Percentiles rank a stretch among this genome's conserved stretches.
Evolutionary conservation across 2,888 invertebrate species (phyloP).

Genomic region (Drosophila paracracens): DNA sequence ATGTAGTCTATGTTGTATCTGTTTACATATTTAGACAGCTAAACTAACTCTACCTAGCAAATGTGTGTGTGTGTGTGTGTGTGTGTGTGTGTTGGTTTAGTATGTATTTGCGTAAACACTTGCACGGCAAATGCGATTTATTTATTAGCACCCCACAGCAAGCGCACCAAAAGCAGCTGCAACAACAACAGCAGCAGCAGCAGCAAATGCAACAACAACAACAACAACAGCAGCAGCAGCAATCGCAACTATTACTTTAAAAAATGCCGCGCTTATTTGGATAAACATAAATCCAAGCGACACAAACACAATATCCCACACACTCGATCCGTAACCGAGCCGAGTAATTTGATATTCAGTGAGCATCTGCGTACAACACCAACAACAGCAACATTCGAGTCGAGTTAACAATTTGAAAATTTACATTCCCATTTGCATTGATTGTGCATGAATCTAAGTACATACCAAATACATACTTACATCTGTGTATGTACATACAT

Average conservation of each 20-base stretch:
- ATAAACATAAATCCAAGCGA: slow-evolving; percentile 66
- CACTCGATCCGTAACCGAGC: slow-evolving; percentile 37
- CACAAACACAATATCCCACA: slow-evolving; percentile 54
- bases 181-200: slow-evolving; percentile 36
- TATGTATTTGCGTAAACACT: slow-evolving; percentile 6
- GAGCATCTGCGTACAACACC: slow-evolving; percentile 63
- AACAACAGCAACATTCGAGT: slow-evolving; percentile 28
- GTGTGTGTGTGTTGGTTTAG: not conserved
- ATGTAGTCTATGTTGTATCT: slow-evolving; percentile 6
- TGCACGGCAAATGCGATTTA: slow-evolving; percentile 70
- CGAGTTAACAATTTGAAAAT: slow-evolving; percentile 59
- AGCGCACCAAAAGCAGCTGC: slow-evolving; percentile 50
- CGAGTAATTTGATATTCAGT: slow-evolving; percentile 76
- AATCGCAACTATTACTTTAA: slow-evolving; percentile 61
- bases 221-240: slow-evolving; percentile 10
- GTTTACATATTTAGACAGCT: slow-evolving; percentile 24
- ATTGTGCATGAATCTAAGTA: slow-evolving; percentile 80
- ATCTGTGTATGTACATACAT: slow-evolving; percentile 8
- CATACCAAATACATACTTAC: slow-evolving; percentile 7
- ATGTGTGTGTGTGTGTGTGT: slow-evolving; percentile 2
- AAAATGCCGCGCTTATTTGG: slow-evolving; percentile 77
- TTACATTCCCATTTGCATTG: slow-evolving; percentile 80
- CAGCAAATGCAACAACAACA: slow-evolving; percentile 21
- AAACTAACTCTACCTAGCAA: slow-evolving; percentile 33
- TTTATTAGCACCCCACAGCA: slow-evolving; percentile 80